Percentiles rank a stretch among this genome's conserved stretches.
phyloP scores from a whole-genome alignment of 2,113 vertebrate species.

The Ibidorhyncha struthersii region DNA sequence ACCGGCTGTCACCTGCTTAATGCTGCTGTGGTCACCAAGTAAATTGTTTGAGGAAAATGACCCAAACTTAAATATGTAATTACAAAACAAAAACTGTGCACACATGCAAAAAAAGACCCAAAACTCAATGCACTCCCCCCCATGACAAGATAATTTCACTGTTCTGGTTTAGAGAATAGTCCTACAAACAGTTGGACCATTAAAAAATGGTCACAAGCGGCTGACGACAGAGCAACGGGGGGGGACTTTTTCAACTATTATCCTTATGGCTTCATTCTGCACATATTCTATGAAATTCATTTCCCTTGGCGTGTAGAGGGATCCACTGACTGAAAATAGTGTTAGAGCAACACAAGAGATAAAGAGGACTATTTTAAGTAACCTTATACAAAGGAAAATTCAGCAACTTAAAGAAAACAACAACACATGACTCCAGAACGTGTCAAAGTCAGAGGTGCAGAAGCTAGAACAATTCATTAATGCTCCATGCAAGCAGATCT shows the following conservation, averaged over 20 bases:
- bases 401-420: neutral
- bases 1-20: neutral
- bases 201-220: neutral
- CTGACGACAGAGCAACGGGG: neutral
- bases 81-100: too few relatives aligned
- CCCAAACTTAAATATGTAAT: too few relatives aligned
- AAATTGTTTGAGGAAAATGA: too few relatives aligned
- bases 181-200: neutral
- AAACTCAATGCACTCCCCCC: too few relatives aligned
- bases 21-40: neutral
- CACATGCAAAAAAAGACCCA: neutral
- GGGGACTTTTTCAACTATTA: fast-evolving
- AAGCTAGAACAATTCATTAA: slow-evolving; percentile 54
- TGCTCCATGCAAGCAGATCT: slow-evolving; percentile 32
- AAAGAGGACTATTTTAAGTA: neutral
- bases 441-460: neutral
- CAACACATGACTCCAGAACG: neutral
- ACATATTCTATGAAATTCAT: neutral
- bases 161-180: neutral
- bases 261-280: neutral
- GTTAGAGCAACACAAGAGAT: neutral
- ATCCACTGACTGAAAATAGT: neutral
- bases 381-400: neutral
- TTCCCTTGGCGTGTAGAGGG: neutral
- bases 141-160: neutral